These are phyloP conservation scores for Pseudochaenichthys georgianus DNA, from an alignment of 2,797 vertebrate genomes.

Conservation along the genomic window DNA sequence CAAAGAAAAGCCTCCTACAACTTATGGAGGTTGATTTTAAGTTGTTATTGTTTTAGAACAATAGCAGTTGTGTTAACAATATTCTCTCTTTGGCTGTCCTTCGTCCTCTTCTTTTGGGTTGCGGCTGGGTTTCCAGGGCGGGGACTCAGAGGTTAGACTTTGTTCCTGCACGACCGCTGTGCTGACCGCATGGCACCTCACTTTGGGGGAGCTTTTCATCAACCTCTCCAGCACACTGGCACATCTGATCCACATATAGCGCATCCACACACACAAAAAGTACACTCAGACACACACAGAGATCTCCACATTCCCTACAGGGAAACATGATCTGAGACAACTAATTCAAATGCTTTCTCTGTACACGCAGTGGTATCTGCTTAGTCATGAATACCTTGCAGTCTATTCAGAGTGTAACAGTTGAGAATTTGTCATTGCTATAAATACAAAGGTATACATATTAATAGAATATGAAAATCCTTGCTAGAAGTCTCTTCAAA, in stretches of 20 bases:
- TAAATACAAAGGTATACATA: conserved; percentile 54
- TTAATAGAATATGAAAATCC: conserved; percentile 60
- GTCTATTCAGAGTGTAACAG: conserved; percentile 24
- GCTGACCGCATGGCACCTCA: conserved; percentile 89
- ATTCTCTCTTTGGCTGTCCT: conserved; percentile 84
- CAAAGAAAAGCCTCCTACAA: conserved; percentile 25
- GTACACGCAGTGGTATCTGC: conserved; percentile 46
- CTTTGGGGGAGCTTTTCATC: conserved; percentile 87
- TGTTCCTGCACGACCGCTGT: conserved; percentile 89
- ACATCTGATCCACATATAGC: conserved; percentile 68
- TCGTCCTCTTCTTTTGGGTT: conserved; percentile 88
- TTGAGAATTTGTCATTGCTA: conserved; percentile 59
- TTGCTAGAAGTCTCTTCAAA: conserved; percentile 37
- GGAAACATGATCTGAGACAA: conserved; percentile 10
- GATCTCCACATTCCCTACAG: conserved; percentile 35
- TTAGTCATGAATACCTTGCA: conserved; percentile 47
- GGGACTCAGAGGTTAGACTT: conserved; percentile 95
- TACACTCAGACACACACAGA: conserved; percentile 11
- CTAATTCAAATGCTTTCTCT: conserved; percentile 44
- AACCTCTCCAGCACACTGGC: conserved; percentile 87
- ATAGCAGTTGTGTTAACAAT: conserved; percentile 79
- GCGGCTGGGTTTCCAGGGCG: conserved; percentile 88
- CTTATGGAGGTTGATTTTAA: conserved; percentile 48
- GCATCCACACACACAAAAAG: conserved; percentile 10
- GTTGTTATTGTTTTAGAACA: conserved; percentile 32